phyloP scores from a whole-genome alignment of 2,113 vertebrate species.

The Morone chrysops region DNA sequence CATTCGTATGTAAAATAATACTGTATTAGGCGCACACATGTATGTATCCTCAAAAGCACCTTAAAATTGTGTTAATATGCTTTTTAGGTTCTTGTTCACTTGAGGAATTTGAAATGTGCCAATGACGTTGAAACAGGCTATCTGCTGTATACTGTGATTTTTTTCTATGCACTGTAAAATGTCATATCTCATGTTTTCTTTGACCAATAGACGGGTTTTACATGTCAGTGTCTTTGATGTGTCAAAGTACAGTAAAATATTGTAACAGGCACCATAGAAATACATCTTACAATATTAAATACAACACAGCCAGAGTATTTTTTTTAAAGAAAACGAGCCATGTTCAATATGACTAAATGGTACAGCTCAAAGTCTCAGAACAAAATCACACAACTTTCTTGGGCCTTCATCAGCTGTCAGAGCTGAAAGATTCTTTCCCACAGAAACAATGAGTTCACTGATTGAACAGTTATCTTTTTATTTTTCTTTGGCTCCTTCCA shows the following conservation, averaged over 20 bases:
- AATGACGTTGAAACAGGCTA: neutral
- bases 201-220: neutral
- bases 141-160: neutral
- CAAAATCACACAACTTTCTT: neutral
- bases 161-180: slow-evolving; percentile 16
- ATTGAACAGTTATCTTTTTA: neutral
- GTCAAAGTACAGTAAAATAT: slow-evolving; percentile 21
- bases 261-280: slow-evolving; percentile 27
- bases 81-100: neutral
- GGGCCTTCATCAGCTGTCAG: slow-evolving; percentile 5
- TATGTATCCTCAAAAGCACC: neutral
- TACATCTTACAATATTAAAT: neutral
- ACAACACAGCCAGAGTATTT: neutral
- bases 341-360: neutral
- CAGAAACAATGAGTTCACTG: neutral
- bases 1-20: slow-evolving; percentile 2
- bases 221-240: neutral
- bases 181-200: neutral
- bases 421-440: neutral
- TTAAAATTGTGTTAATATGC: neutral
- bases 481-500: slow-evolving; percentile 27
- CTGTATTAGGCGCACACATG: neutral
- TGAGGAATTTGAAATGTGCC: slow-evolving; percentile 3
- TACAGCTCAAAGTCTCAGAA: neutral
- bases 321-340: neutral